Evolutionary conservation across 2,888 invertebrate genomes (phyloP), one percentile per base, ranked within the genome.

Genomic region (Erebia aethiops): DNA sequence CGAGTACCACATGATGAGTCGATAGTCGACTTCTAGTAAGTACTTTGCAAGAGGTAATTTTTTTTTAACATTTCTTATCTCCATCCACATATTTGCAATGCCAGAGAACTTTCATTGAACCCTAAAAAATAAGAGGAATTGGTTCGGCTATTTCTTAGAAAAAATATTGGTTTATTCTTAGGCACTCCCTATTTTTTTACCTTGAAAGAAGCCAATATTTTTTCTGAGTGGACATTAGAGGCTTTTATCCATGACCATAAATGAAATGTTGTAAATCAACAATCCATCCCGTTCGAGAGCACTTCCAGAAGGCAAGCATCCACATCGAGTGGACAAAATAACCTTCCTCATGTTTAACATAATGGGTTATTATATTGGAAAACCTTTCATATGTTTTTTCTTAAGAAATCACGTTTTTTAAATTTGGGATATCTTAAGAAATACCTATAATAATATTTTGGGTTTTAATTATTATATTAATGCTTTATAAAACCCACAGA

Each of bases 281-380:
- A 21, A 66, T 66, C 56, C 56, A 57, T 56, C 56, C 57, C 13
- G 43, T 56, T 56, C 57, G 1, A 66, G 43, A 66, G 66, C 56
- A 56, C 43, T 56, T 56, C 41, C 14, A 54, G 18, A 66, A 66
- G n/a, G 56, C 56, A 3, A 57, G 14, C 56, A 43, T 41, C 13
- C 43, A 18, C 35, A 43, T 66, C 46, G 46, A 66, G 66, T 66
- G 66, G 66, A 35, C 43, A 56, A 56, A 65, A 66, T 46, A 41
- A 66, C 43, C 66, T 66, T 46, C 43, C 21, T 56, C 46, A n/a
- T 21, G 21, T 43, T 46, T 56, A n/a, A 66, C 41, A 46, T 66
- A 66, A 66, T 56, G 56, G 66, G 43, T 66, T 66, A 66, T 54
- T 56, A 63, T 64, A 10, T 52, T 54, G 35, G n/a, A 54, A 62